Conservation (phyloP, 2,888 invertebrate species). For the Brachynemurus nebulosus region DNA sequence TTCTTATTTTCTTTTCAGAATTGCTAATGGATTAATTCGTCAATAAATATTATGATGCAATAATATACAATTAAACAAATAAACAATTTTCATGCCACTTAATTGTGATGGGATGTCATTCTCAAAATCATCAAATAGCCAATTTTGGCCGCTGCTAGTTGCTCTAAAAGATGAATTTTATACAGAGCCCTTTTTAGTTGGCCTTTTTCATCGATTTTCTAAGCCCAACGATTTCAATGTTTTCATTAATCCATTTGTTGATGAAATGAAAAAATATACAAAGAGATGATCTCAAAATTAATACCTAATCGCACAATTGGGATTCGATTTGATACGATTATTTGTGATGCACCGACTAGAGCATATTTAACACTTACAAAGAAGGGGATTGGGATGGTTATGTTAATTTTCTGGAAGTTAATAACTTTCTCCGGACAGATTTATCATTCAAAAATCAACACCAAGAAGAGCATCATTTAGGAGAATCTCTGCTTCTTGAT, state of each 20-base stretch:
- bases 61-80: too few relatives aligned
- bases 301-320: too few relatives aligned
- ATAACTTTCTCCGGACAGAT: slow-evolving; percentile 11
- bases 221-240: slow-evolving; percentile 16
- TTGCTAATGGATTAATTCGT: too few relatives aligned
- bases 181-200: slow-evolving; percentile 12
- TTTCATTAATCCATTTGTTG: slow-evolving; percentile 16
- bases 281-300: too few relatives aligned
- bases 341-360: slow-evolving; percentile 21
- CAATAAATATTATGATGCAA: too few relatives aligned
- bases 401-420: slow-evolving; percentile 8
- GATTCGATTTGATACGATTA: slow-evolving; percentile 15
- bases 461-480: slow-evolving; percentile 16
- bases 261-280: slow-evolving; percentile 15
- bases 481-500: slow-evolving; percentile 14
- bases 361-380: slow-evolving; percentile 16
- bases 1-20: too few relatives aligned
- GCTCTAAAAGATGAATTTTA: slow-evolving; percentile 8
- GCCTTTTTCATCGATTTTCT: slow-evolving; percentile 14
- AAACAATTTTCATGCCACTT: slow-evolving; percentile 12
- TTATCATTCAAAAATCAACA: slow-evolving; percentile 9
- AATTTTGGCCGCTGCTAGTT: slow-evolving; percentile 20
- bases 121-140: slow-evolving; percentile 16
- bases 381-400: slow-evolving; percentile 14
- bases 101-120: slow-evolving; percentile 20